These are phyloP conservation scores for Neogobius melanostomus DNA, from an alignment of 2,113 vertebrate species.

Conservation along the genomic window DNA sequence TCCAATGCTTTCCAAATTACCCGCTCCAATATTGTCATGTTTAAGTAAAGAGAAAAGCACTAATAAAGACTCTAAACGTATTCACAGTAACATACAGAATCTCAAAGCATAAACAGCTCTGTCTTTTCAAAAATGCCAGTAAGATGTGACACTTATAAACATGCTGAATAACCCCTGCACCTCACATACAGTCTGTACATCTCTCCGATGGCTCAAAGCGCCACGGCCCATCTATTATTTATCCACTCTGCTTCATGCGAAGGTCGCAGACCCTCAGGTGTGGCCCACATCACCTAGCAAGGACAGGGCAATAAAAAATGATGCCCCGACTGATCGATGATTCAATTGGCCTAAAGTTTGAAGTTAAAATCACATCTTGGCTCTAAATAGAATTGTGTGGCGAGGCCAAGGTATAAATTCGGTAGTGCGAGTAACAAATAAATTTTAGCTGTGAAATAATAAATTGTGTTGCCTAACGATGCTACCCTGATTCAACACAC, in stretches of 20 bases:
- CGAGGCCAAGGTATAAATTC: too few species aligned
- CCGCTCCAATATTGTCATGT: too few species aligned
- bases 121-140: conserved; percentile 25
- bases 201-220: neutral
- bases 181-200: neutral
- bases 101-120: conserved; percentile 11
- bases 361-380: neutral
- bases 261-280: conserved; percentile 29
- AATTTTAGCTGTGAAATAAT: too few species aligned
- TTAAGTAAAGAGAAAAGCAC: neutral
- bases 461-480: too few species aligned
- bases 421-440: too few species aligned
- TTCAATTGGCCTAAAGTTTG: neutral
- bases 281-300: conserved; percentile 3
- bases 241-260: conserved; percentile 42
- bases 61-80: neutral
- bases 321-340: conserved; percentile 6
- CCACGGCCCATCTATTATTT: conserved; percentile 41
- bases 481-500: too few species aligned
- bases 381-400: neutral
- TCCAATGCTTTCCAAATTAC: too few species aligned
- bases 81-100: neutral
- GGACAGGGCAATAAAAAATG: conserved; percentile 16
- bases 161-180: conserved; percentile 43
- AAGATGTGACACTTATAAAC: conserved; percentile 48